Base-by-base conservation (phyloP, 2,113 vertebrate species). In the Entelurus aequoreus region DNA sequence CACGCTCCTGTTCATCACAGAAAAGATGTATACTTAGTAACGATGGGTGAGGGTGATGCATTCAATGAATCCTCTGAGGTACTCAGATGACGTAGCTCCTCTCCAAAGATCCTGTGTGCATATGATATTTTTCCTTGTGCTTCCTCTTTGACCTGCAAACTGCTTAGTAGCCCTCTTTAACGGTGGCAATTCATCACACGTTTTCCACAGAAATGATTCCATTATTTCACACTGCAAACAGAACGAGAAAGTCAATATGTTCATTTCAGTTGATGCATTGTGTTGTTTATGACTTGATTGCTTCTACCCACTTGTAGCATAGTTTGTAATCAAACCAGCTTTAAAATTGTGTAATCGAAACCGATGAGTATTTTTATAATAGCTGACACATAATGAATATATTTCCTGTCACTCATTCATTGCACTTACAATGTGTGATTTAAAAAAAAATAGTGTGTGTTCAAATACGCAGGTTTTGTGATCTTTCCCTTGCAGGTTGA, bases 341-440 rank as follows among this genome's bases (percentile, higher is more conserved):
- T 90, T 79, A 87, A 78, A 78, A 68, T 54, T 76, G 77, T 85
- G 79, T 87, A 79, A 84, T 83, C 77, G 58, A 59, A 90, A 86
- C 10, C 88, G 81, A 88, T 88, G 86, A 90, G 88, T 91, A 89
- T 90, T 91, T 90, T 91, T 91, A 85, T 88, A 9, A 88, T 86
- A 89, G 86, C 84, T 84, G 78, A 85, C 88, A 87, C 90, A 90
- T 92, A 84, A 87, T 89, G 87, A 81, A 78, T 90, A 80, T 75
- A 90, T 92, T 89, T 93, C 86, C 88, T 91, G 86, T 93, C 87
- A 92, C 87, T 85, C 91, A 79, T 92, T 91, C 82, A 86, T 94
- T 94, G 90, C 90, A 94, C 92, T 94, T 88, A 67, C 89, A 87
- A 91, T 87, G 89, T 90, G 88, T 94, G 93, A 90, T 91, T 93